These are phyloP conservation scores for Ciona savignyi DNA, from an alignment of 23 tunicate species.

Conservation along the genomic window DNA sequence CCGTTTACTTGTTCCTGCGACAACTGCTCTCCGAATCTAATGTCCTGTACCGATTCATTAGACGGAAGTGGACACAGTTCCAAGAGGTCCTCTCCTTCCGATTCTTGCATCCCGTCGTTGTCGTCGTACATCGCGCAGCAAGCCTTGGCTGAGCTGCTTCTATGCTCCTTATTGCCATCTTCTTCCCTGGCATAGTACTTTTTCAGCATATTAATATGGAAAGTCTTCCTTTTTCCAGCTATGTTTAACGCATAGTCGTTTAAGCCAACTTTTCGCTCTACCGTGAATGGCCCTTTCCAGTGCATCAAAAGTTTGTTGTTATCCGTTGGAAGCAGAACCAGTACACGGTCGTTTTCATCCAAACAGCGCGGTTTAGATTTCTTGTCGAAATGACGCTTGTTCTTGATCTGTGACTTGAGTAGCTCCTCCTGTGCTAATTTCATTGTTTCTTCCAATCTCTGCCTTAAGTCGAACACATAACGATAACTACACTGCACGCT, in stretches of 20 bases:
- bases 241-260: background rate
- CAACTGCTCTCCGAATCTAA: too few relatives aligned
- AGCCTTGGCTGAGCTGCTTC: too few relatives aligned
- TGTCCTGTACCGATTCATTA: too few relatives aligned
- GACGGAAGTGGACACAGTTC: background rate
- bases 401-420: background rate
- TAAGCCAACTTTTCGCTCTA: background rate
- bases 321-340: constrained; percentile 17
- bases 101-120: too few relatives aligned
- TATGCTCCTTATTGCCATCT: too few relatives aligned
- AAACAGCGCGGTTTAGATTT: background rate
- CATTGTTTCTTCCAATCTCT: background rate
- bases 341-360: background rate
- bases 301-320: constrained; percentile 15
- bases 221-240: background rate
- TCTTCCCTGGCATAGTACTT: too few relatives aligned
- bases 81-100: background rate
- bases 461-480: constrained; percentile 3
- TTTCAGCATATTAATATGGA: constrained; percentile 11
- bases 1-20: background rate
- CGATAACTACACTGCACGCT: background rate
- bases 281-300: constrained; percentile 20
- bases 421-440: background rate
- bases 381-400: background rate
- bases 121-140: too few relatives aligned